Conservation (phyloP, 2,113 vertebrate species). For the Tachycineta bicolor region DNA sequence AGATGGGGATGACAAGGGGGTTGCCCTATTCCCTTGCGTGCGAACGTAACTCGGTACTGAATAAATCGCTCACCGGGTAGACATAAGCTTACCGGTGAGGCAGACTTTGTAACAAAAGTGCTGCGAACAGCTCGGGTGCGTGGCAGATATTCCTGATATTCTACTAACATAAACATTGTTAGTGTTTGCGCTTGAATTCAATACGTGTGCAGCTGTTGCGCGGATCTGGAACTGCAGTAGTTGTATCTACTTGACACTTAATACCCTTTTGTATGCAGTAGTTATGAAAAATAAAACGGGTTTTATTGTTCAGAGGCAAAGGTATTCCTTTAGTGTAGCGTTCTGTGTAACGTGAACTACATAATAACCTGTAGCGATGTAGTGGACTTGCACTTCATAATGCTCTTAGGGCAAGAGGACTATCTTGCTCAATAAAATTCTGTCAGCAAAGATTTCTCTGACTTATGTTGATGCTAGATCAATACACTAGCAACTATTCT, state of each 20-base stretch:
- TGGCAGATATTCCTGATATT: background rate
- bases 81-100: background rate
- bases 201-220: background rate
- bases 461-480: background rate
- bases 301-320: background rate
- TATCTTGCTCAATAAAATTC: background rate
- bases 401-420: background rate
- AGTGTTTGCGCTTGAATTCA: background rate
- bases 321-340: background rate
- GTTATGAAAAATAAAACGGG: background rate
- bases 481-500: background rate
- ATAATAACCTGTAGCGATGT: background rate
- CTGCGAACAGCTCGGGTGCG: background rate
- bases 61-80: background rate
- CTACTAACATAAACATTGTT: background rate
- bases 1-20: background rate
- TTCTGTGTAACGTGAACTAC: background rate
- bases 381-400: background rate
- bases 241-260: background rate
- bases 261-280: background rate
- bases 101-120: background rate
- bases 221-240: background rate
- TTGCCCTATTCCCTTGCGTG: background rate
- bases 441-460: background rate
- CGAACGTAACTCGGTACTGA: background rate